These are phyloP conservation scores for Phenacoccus solenopsis DNA, from an alignment of 1,140 invertebrate genomes.

Conservation along the genomic window DNA sequence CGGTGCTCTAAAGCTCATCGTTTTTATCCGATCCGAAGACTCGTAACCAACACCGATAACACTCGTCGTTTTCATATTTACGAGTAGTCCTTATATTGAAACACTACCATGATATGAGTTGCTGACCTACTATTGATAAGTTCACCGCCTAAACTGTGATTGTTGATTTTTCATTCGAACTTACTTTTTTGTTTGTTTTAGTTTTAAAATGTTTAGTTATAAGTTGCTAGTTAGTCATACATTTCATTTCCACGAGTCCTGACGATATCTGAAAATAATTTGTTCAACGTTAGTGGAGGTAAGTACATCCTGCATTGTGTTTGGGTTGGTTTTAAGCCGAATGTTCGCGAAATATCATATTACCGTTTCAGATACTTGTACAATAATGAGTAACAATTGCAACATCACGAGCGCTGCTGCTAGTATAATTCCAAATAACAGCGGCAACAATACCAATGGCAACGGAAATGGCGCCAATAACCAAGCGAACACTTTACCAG, in stretches of 20 bases:
- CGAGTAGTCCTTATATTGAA: neutral
- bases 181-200: neutral
- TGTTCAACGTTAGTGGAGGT: neutral
- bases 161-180: neutral
- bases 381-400: neutral
- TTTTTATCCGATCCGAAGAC: no score
- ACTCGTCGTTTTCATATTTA: neutral
- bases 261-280: neutral
- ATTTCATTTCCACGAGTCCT: neutral
- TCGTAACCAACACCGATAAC: neutral
- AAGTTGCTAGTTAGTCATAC: neutral
- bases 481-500: neutral
- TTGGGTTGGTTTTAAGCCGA: neutral
- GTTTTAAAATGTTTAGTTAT: neutral
- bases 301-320: neutral
- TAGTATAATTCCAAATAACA: slow-evolving; percentile 7
- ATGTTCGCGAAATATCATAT: no score
- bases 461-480: neutral
- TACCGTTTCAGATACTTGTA: neutral
- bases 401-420: neutral
- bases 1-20: no score
- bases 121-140: neutral
- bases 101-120: neutral
- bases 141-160: neutral
- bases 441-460: neutral